These are phyloP conservation scores for Bibio marci DNA, from an alignment of 2,888 invertebrate species.

Conservation along the genomic window DNA sequence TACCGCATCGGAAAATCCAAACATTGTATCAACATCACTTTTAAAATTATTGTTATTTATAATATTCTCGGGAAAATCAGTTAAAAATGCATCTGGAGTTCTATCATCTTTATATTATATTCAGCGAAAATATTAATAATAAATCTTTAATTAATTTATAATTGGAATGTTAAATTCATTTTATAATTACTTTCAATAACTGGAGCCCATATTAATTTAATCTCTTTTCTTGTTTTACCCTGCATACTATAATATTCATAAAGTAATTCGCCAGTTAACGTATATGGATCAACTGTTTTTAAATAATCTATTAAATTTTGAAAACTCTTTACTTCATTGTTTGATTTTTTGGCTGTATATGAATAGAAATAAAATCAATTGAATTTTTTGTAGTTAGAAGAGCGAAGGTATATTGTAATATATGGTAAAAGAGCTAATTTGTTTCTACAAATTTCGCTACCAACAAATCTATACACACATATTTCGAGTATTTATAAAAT, in stretches of 20 bases:
- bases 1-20: neutral
- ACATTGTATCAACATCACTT: constrained; percentile 1
- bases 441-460: no score
- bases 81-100: neutral
- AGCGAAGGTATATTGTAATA: no score
- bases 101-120: no score
- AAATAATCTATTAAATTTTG: neutral
- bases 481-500: no score
- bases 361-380: no score
- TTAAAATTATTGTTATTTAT: neutral
- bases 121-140: no score
- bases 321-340: neutral
- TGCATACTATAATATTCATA: no score
- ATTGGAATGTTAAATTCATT: no score
- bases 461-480: no score
- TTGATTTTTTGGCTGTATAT: no score
- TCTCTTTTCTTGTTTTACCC: neutral
- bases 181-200: constrained; percentile 1
- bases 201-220: neutral
- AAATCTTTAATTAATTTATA: neutral
- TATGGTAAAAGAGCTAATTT: no score
- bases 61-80: neutral
- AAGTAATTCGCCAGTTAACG: neutral
- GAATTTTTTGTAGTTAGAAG: no score
- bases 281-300: neutral